Percentiles rank a stretch among this genome's conserved stretches.
Evolutionary conservation across 2,888 invertebrate genomes (phyloP).

Genomic region (Rhopalosiphum nymphaeae): DNA sequence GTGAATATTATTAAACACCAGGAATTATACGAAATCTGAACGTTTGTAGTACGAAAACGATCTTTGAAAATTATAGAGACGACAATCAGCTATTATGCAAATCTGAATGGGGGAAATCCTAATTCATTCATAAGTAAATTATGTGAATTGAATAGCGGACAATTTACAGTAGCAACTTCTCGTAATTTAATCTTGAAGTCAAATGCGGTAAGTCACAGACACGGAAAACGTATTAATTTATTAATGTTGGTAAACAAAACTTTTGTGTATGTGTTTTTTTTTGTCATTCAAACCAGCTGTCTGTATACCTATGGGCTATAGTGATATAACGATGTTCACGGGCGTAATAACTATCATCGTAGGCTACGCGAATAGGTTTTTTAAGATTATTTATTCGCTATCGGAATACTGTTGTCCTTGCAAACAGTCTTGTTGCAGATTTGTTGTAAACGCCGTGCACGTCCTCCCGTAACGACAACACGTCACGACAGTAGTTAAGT

Average conservation of each 20-base stretch:
- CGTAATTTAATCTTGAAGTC: slow-evolving; percentile 37
- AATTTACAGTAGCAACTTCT: neutral
- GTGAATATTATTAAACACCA: neutral
- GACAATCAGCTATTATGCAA: slow-evolving; percentile 37
- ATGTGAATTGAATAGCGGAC: slow-evolving; percentile 18
- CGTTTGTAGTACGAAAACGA: neutral
- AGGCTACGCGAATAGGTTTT: neutral
- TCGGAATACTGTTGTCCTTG: neutral
- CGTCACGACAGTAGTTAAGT: neutral
- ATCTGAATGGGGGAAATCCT: slow-evolving; percentile 1
- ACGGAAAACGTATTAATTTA: slow-evolving; percentile 16
- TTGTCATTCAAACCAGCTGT: neutral
- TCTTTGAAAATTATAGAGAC: slow-evolving; percentile 17
- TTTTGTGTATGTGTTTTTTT: neutral
- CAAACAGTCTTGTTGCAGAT: neutral
- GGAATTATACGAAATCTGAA: neutral
- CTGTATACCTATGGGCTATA: neutral
- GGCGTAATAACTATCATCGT: neutral
- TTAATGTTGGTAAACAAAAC: neutral
- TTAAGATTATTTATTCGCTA: neutral
- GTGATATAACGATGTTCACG: neutral
- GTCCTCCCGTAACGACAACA: neutral
- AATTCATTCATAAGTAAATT: slow-evolving; percentile 38
- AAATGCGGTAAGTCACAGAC: neutral
- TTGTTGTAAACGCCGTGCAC: neutral